phyloP scores from a whole-genome alignment of 1,140 invertebrate genomes.

The Micrasema longulum region DNA sequence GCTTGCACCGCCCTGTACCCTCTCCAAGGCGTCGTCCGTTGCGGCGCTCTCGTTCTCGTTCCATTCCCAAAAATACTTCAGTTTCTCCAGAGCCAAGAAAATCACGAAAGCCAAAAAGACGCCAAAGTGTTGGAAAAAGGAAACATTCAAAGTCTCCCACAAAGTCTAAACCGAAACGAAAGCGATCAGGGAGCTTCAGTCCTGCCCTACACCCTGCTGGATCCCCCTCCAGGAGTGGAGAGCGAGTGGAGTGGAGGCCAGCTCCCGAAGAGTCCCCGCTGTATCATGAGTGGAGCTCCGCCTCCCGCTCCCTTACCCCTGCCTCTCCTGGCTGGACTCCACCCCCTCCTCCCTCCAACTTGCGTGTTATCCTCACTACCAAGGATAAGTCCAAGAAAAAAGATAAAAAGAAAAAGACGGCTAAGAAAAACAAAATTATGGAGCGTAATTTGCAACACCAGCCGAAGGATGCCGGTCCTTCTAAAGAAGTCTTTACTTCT shows the following conservation, averaged over 20 bases:
- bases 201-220: constrained; percentile 52
- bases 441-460: constrained; percentile 65
- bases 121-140: constrained; percentile 54
- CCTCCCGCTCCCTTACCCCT: constrained; percentile 61
- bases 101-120: constrained; percentile 55
- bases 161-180: constrained; percentile 56
- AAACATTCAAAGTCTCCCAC: constrained; percentile 53
- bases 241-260: constrained; percentile 21
- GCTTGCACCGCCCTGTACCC: constrained; percentile 59
- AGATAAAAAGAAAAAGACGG: constrained; percentile 73
- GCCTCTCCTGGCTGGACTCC: constrained; percentile 66
- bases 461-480: constrained; percentile 70
- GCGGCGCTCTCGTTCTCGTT: constrained; percentile 64
- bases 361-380: constrained; percentile 57
- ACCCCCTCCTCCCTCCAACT: constrained; percentile 63
- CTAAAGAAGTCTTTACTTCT: constrained; percentile 91
- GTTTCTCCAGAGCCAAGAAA: constrained; percentile 58
- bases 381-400: constrained; percentile 60
- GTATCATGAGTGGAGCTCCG: constrained; percentile 57
- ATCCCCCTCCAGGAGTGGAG: constrained; percentile 41
- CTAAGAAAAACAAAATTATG: constrained; percentile 63
- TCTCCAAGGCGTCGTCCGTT: constrained; percentile 55
- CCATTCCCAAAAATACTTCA: constrained; percentile 65
- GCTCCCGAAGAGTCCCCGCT: constrained; percentile 44
- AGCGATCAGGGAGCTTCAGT: constrained; percentile 53